Evolutionary conservation across 2,113 vertebrate species (phyloP).

Genomic region (Psettodes erumei): DNA sequence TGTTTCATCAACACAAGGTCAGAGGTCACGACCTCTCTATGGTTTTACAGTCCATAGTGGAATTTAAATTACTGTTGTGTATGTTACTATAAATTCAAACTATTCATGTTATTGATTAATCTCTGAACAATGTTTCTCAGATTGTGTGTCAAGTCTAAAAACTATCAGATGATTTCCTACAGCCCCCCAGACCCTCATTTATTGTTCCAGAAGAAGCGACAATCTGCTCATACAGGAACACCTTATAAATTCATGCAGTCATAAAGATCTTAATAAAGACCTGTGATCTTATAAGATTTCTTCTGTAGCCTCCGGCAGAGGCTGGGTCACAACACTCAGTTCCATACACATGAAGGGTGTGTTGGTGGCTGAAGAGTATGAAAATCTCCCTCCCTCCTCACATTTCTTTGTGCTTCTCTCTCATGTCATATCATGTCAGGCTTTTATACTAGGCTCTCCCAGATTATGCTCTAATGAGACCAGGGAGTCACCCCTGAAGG

Average conservation of each 20-base stretch:
- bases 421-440: slow-evolving; percentile 56
- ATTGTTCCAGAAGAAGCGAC: too few relatives aligned
- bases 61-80: neutral
- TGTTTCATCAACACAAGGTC: neutral
- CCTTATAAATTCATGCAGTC: too few relatives aligned
- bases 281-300: slow-evolving; percentile 6
- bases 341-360: slow-evolving; percentile 33
- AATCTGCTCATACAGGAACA: too few relatives aligned
- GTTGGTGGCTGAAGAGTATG: slow-evolving; percentile 13
- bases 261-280: too few relatives aligned
- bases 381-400: slow-evolving; percentile 16
- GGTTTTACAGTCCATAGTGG: neutral
- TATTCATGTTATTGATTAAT: neutral
- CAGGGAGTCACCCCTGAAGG: slow-evolving; percentile 48
- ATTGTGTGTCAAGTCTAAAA: neutral
- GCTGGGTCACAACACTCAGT: slow-evolving; percentile 11
- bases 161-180: too few relatives aligned
- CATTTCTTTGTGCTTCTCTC: neutral
- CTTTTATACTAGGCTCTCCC: slow-evolving; percentile 8
- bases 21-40: neutral
- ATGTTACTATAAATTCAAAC: neutral
- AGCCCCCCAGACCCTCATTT: too few relatives aligned
- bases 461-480: slow-evolving; percentile 28
- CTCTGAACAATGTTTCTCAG: neutral
- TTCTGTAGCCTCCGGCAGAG: slow-evolving; percentile 28